Evolutionary conservation across 2,888 invertebrate species (phyloP), one percentile per base, ranked within the genome.

Genomic region (Hyposoter didymator): DNA sequence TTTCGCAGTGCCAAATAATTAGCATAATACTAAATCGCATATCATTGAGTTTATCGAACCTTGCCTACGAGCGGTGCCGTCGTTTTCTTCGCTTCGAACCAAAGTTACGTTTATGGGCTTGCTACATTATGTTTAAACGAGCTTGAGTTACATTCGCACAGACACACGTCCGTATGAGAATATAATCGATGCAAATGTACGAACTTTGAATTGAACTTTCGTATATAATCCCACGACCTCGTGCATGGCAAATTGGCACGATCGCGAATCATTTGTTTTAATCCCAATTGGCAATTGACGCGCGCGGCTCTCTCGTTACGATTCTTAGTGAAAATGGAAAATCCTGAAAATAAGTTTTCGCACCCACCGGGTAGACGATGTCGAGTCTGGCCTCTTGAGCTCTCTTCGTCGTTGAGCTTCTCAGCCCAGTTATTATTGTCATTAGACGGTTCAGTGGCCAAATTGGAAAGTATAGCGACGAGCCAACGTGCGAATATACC

Each of bases 11-110:
- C 82, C 85, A 85, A 85, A 85, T 66, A 85, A 85, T 85, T 82
- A 85, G 85, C 85, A 85, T 85, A 85, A 85, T 85, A 82, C 82
- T 85, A 85, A 85, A 85, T 85, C 85, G 82, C 82, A 82, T 85
- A 76, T 85, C 82, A 85, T 85, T 82, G 85, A 75, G 85, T 82
- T 85, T 85, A 85, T 85, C 85, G 82, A 85, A 69, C 79, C 55
- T 70, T 69, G 19, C 32, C 49, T 14, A 52, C 17, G 66, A 19
- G 45, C 8, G 22, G 32, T 32, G 22, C 59, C 59, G 22, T 64
- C 59, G 47, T 78, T 74, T 67, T 69, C 59, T 64, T 45, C 32
- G 69, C 78, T 78, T 78, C 73, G 45, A 59, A 43, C 78, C 59
- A 19, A 62, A 47, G 62, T 81, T 49, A 67, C 78, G 69, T 84